Evolutionary conservation across 1,140 invertebrate species (phyloP), one percentile per base, ranked within the genome.

Genomic region (Bathynomus jamesi): DNA sequence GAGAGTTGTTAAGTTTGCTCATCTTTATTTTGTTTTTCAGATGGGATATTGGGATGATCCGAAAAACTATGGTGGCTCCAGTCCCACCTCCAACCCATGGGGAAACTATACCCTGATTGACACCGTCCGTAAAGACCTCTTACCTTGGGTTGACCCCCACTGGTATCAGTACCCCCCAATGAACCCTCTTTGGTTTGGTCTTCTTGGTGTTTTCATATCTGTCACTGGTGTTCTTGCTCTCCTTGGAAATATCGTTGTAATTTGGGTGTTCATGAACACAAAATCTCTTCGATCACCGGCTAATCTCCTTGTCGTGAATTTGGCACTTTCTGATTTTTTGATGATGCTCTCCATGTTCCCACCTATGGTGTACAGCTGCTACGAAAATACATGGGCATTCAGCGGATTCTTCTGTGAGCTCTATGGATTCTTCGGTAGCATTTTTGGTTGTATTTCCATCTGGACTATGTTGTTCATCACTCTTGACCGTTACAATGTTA

Each of bases 301-400:
- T 67, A 94, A 94, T 81, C 81, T 93, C 67, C 84, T 93, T 30
- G 89, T 94, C n/a, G 87, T 93, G 61, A 94, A 94, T 82, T 84
- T 94, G 77, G 91, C 92, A 11, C 88, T 94, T 81, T 92, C 90
- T 5, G 92, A 95, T 80, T 93, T 95, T 79, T 81, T 89, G 40
- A 94, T 95, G 89, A 77, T 77, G 46, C 24, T 70, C n/a, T 73
- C 74, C 66, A 70, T 71, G 62, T 87, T 89, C 72, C 91, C 91
- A 30, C 85, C 91, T 69, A 93, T 93, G 90, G 87, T 92, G 32
- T 86, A 92, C 71, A 94, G 91, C 82, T 91, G 91, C 81, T 93
- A 76, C 28, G 65, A 65, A 61, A 29, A 62, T 28, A 28, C 64
- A 21, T 77, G 75, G 75, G 29, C 64, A 28, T 77, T 67, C 86